Evolutionary conservation across 2,797 vertebrate species (phyloP), one percentile per base, ranked within the genome.

Genomic region (Manis javanica): DNA sequence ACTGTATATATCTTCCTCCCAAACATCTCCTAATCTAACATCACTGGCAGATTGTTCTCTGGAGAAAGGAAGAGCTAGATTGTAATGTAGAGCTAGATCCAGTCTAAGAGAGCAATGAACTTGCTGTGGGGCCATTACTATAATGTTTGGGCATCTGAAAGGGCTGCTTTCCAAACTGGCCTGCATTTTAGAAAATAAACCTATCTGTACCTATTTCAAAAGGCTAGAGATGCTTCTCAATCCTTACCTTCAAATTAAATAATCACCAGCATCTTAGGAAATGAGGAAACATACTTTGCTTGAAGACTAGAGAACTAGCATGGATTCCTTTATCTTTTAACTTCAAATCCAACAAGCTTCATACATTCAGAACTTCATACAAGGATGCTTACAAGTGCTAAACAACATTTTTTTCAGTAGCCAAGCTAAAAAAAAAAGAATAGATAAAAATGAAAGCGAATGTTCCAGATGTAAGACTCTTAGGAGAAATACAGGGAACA

Each of bases 151-250:
- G 39, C 55, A 72, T 95, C 23, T 88, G 68, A 86, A 91, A 85
- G 21, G 68, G 69, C 90, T 94, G 12, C 61, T 87, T 97, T 97
- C 82, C 93, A 96, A 95, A 96, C 7, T 68, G 82, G 82, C 55
- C 87, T 66, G 87, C 49, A 49, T 88, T 97, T 90, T 90, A 74
- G 63, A 68, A 93, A 93, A 75, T 49, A 92, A 96, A 71, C 42
- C 10, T 42, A 6, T 82, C 83, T 92, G 59, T 90, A 61, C 34
- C 93, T 79, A 3, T 74, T 82, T 87, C 68, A 61, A 61, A 93
- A 78, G 10, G 16, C 26, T 59, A 68, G 21, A 88, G 83, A n/a
- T 91, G 61, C 51, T 74, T 95, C 59, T 78, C 87, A 82, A 5
- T 29, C 74, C 4, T 93, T 79, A 78, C 7, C 37, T 96, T 94